These are phyloP conservation scores for Ia io DNA, from an alignment of 2,113 vertebrate genomes.

Conservation along the genomic window DNA sequence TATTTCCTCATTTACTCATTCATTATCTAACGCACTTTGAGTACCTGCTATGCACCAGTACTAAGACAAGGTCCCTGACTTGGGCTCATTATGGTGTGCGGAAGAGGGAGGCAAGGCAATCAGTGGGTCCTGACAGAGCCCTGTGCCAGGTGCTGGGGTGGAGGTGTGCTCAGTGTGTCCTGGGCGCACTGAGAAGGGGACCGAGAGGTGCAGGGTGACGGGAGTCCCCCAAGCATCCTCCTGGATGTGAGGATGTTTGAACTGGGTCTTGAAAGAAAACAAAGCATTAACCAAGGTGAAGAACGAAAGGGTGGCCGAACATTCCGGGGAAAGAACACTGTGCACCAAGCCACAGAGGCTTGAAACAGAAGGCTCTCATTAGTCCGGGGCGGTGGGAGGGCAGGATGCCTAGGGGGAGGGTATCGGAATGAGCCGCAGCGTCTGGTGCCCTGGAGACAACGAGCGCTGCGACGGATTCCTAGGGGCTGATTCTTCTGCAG, in stretches of 20 bases:
- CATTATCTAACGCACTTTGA: background rate
- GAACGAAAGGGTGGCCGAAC: background rate
- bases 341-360: background rate
- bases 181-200: background rate
- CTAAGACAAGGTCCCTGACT: background rate
- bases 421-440: accelerated
- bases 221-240: background rate
- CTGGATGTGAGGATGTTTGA: background rate
- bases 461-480: background rate
- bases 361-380: background rate
- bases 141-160: accelerated
- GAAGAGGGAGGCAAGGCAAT: background rate
- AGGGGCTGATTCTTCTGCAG: background rate
- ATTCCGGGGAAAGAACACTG: background rate
- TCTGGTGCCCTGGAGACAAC: background rate
- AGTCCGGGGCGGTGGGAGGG: background rate
- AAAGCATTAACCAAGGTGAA: slow-evolving; percentile 3
- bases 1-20: slow-evolving; percentile 34
- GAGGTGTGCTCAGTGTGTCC: background rate
- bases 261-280: background rate
- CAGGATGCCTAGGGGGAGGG: background rate
- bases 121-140: accelerated
- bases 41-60: background rate
- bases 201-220: background rate
- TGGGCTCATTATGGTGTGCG: background rate